Evolutionary conservation across 92 coral and sea anemone species (phyloP).

Genomic region (Desmophyllum pertusum): DNA sequence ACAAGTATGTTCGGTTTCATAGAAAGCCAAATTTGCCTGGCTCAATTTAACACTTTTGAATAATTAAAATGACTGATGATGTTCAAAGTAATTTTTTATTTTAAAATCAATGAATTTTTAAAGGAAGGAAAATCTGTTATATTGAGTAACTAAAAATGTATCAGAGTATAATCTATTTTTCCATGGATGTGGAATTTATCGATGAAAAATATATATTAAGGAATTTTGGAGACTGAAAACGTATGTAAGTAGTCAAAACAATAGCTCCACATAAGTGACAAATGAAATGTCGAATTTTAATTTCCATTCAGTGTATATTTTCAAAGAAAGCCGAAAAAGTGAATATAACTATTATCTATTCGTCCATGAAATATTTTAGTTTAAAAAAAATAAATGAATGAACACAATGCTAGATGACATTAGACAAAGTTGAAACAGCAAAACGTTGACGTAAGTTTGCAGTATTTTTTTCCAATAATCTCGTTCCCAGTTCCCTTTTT

Average conservation of each 20-base stretch:
- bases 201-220: background rate
- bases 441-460: background rate
- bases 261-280: too few species aligned
- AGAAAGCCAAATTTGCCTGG: background rate
- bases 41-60: background rate
- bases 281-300: too few species aligned
- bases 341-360: background rate
- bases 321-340: background rate
- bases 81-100: too few species aligned
- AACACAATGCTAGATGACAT: background rate
- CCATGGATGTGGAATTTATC: background rate
- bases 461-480: too few species aligned
- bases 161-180: background rate
- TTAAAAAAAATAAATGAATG: background rate
- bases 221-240: background rate
- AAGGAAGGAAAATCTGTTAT: too few species aligned
- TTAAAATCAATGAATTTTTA: too few species aligned
- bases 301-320: background rate
- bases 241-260: background rate
- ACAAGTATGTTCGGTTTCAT: background rate
- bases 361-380: background rate
- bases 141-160: background rate
- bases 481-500: background rate
- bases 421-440: background rate
- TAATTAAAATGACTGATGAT: too few species aligned